Evolutionary conservation across 1,140 invertebrate genomes (phyloP).

Genomic region (Drosophila eugracilis): DNA sequence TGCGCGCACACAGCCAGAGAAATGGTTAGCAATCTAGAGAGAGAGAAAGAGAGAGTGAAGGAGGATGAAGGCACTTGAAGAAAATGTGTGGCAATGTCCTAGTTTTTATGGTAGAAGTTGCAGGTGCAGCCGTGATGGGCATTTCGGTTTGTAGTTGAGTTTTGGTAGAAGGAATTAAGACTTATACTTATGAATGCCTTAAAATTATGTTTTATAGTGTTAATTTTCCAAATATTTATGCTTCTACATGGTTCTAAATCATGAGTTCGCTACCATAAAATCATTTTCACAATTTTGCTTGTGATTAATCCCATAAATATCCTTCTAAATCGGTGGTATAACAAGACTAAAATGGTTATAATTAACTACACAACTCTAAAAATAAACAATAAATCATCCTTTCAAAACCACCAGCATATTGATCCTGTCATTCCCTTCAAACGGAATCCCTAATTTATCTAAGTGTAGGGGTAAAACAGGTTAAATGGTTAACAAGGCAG

Average conservation of each 20-base stretch:
- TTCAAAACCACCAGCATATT: background rate
- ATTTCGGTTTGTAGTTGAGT: too few relatives aligned
- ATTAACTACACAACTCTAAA: too few relatives aligned
- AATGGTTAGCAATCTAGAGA: slow-evolving; percentile 41
- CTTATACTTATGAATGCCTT: too few relatives aligned
- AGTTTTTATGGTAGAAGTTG: background rate
- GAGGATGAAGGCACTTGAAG: slow-evolving; percentile 8
- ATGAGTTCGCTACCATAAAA: too few relatives aligned
- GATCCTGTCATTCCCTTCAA: background rate
- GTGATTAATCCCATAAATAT: too few relatives aligned
- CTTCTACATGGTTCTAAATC: too few relatives aligned
- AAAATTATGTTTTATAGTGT: too few relatives aligned
- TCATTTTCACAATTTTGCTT: too few relatives aligned
- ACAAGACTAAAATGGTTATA: too few relatives aligned
- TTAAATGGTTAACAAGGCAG: slow-evolving; percentile 74
- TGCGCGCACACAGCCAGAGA: slow-evolving; percentile 52
- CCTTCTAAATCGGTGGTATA: too few relatives aligned
- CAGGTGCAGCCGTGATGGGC: background rate
- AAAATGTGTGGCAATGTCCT: background rate
- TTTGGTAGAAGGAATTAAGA: too few relatives aligned
- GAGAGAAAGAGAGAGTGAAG: slow-evolving; percentile 1
- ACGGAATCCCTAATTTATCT: background rate
- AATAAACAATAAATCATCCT: background rate
- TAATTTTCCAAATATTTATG: too few relatives aligned
- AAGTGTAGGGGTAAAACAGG: slow-evolving; percentile 52